A percentile compares a stretch with the other conserved stretches of the same genome.
Evolutionary conservation across 2,113 vertebrate genomes (phyloP).

Genomic region (Syngnathus typhle): DNA sequence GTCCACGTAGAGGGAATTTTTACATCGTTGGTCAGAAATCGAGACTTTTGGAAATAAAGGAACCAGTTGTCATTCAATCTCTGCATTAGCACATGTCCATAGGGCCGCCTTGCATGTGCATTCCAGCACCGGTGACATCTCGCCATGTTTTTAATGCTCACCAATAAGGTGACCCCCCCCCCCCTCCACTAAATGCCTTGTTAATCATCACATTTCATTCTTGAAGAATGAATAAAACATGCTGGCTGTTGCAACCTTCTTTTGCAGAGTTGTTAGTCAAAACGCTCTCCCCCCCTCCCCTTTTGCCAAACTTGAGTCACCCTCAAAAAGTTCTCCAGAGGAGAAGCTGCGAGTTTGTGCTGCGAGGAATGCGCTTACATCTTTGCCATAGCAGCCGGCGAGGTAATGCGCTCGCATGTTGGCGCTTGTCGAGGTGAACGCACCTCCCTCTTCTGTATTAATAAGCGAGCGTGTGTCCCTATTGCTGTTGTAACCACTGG

Average conservation of each 20-base stretch:
- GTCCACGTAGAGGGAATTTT: too few relatives aligned
- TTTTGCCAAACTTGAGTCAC: slow-evolving; percentile 21
- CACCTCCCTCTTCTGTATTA: slow-evolving; percentile 68
- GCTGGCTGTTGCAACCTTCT: background rate
- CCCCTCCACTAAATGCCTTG: background rate
- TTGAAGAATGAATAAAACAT: background rate
- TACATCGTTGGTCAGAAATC: too few relatives aligned
- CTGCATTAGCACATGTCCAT: background rate
- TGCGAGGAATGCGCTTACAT: slow-evolving; percentile 72
- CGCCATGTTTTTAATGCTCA: background rate
- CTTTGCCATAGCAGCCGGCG: slow-evolving; percentile 73
- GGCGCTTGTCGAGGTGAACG: slow-evolving; percentile 67
- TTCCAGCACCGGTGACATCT: background rate
- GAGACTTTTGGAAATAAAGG: background rate
- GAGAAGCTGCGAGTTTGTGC: slow-evolving; percentile 41
- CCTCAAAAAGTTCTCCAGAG: background rate
- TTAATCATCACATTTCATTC: background rate
- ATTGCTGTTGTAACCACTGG: slow-evolving; percentile 62
- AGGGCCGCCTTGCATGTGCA: background rate
- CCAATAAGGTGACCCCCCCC: background rate
- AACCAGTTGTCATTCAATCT: background rate
- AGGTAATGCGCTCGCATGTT: slow-evolving; percentile 73
- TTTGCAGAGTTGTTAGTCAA: background rate
- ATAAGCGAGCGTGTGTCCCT: slow-evolving; percentile 65
- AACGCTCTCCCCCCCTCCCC: slow-evolving; percentile 18